Conservation (phyloP, 64 coral and sea anemone genomes). For the Trachythela sp. region DNA sequence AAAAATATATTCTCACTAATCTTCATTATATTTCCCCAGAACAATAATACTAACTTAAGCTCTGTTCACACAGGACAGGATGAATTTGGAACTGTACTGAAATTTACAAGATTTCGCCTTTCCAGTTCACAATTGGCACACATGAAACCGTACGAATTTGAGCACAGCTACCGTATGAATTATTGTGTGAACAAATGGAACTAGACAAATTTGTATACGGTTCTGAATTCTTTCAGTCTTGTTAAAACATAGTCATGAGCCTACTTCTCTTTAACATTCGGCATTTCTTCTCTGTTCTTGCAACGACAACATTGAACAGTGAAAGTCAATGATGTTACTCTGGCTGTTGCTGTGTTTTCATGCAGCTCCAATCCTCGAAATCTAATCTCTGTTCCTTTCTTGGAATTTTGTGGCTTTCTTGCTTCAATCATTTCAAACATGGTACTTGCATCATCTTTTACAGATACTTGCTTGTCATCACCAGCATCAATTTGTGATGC, state of each 20-base stretch:
- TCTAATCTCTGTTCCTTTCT: constrained; percentile 79
- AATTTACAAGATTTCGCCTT: too few relatives aligned
- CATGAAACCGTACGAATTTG: too few relatives aligned
- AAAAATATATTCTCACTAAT: too few relatives aligned
- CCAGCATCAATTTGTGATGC: not conserved
- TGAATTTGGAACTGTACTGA: too few relatives aligned
- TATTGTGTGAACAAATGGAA: too few relatives aligned
- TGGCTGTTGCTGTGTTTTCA: constrained; percentile 70
- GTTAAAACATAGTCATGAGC: not conserved
- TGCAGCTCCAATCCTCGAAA: constrained; percentile 65
- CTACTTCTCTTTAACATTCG: constrained; percentile 24
- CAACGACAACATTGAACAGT: constrained; percentile 77
- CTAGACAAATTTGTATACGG: too few relatives aligned
- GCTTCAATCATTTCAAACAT: constrained; percentile 21
- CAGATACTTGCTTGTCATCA: not conserved
- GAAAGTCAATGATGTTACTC: constrained; percentile 50
- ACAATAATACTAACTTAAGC: too few relatives aligned
- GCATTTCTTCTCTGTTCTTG: constrained; percentile 50
- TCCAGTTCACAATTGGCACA: too few relatives aligned
- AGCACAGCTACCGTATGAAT: too few relatives aligned
- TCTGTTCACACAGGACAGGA: too few relatives aligned
- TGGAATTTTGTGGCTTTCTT: not conserved
- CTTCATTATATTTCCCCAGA: too few relatives aligned
- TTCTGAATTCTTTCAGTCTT: too few relatives aligned
- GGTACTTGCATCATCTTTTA: not conserved